These are phyloP conservation scores for Diplogasteroides magnus DNA, from an alignment of 1,140 invertebrate genomes.

Conservation along the genomic window DNA sequence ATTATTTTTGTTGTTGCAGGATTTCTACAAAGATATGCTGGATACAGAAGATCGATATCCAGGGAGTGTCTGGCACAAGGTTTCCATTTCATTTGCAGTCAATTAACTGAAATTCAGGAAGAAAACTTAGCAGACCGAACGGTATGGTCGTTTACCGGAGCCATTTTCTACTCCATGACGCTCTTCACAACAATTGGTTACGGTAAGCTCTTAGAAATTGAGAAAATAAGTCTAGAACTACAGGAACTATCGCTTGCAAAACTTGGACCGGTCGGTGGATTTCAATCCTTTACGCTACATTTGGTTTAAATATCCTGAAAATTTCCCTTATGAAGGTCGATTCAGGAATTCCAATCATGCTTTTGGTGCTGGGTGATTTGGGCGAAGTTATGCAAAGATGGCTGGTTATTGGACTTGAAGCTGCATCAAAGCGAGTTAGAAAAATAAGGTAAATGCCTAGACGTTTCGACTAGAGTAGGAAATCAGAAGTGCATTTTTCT, in stretches of 20 bases:
- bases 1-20: too few species aligned
- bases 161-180: conserved; percentile 28
- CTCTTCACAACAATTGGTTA: conserved; percentile 26
- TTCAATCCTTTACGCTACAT: conserved; percentile 20
- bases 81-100: too few species aligned
- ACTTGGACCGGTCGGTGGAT: conserved; percentile 13
- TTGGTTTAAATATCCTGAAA: too few species aligned
- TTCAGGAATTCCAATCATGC: conserved; percentile 27
- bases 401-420: too few species aligned
- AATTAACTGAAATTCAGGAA: too few species aligned
- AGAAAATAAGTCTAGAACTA: too few species aligned
- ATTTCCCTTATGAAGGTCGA: too few species aligned
- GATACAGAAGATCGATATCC: conserved; percentile 26
- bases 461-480: too few species aligned
- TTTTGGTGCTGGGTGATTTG: conserved; percentile 24
- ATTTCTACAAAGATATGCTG: conserved; percentile 23
- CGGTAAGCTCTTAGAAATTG: conserved; percentile 13
- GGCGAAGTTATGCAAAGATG: too few species aligned
- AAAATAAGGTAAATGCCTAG: too few species aligned
- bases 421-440: too few species aligned
- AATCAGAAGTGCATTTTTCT: too few species aligned
- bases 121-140: conserved; percentile 24
- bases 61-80: conserved; percentile 29
- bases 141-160: conserved; percentile 23
- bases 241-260: conserved; percentile 25